Evolutionary conservation across 2,113 vertebrate genomes (phyloP).

Genomic region (Eurypyga helias): DNA sequence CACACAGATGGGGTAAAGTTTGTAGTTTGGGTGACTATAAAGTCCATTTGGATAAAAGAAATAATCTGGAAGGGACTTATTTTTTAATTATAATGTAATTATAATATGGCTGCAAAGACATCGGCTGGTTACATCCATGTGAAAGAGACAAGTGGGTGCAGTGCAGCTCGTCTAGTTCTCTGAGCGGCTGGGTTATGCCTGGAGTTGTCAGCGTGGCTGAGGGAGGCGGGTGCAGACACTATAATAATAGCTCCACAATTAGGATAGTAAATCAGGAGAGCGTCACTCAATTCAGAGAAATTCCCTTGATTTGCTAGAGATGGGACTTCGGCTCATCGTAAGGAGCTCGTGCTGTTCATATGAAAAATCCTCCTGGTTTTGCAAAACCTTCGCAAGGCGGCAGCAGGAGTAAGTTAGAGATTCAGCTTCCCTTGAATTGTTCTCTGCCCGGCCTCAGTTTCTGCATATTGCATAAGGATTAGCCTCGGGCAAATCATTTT

Average conservation of each 20-base stretch:
- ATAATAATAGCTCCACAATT: conserved; percentile 8
- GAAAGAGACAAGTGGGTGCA: conserved; percentile 21
- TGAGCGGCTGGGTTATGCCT: not conserved
- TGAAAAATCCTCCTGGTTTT: not conserved
- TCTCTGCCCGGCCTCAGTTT: not conserved
- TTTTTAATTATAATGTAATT: not conserved
- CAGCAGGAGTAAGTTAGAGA: not conserved
- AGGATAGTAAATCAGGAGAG: conserved; percentile 6
- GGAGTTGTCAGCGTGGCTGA: not conserved
- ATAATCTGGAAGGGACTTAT: not conserved
- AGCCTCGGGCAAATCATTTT: not conserved
- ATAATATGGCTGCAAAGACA: not conserved
- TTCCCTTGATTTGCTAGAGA: not conserved
- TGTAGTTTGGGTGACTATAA: not conserved
- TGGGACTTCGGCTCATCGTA: not conserved
- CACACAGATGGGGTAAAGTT: not conserved
- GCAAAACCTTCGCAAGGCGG: not conserved
- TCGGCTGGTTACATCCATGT: not conserved
- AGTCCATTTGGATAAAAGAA: not conserved
- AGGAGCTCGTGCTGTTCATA: not conserved
- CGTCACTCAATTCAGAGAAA: not conserved
- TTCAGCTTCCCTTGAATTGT: not conserved
- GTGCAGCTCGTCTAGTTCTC: not conserved
- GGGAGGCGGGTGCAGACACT: not conserved
- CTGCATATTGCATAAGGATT: not conserved